Base-by-base conservation (phyloP, 2,888 invertebrate species). In the Hetaerina titia region DNA sequence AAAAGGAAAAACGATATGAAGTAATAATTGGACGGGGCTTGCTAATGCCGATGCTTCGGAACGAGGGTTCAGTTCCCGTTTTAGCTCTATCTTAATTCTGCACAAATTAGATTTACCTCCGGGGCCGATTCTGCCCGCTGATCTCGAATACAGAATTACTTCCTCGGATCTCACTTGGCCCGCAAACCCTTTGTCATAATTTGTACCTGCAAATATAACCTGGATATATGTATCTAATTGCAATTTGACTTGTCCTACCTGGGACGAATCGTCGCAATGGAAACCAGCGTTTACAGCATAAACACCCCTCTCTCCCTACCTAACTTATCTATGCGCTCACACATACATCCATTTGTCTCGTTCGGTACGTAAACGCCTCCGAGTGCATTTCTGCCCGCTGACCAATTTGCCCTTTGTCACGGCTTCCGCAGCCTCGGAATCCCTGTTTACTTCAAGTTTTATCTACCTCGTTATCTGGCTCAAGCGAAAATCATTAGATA, bases 161-260 rank as follows among this genome's bases (percentile, higher is more conserved):
- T 69, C 56, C 64, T 92, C n/a, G 11, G 56, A 22, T 57, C n/a
- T 22, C 56, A 22, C 19, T 89, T n/a, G 13, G 25, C 31, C 63
- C 69, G 56, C 64, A 57, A 74, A 22, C 69, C 69, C 69, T 92
- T 63, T 74, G 92, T 92, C 64, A 56, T 45, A 56, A 92, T 69
- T 92, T 69, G 64, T 56, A n/a, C 92, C 74, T n/a, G 57, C 64
- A 92, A 92, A 69, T n/a, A 69, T 31, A 92, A 31, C 92, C 92
- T 69, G 45, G 64, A 17, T 69, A n/a, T 45, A 13, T 64, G n/a
- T 74, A 63, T 69, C 69, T 69, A 92, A 92, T 92, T 92, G 69
- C 92, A 57, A 58, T 58, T 6, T n/a, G 56, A 89, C 56, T 56
- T 31, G 81, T 74, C 56, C 56, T 6, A 11, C 19, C 56, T 22